These are phyloP conservation scores for Cheirogaleus medius DNA, from an alignment of 2,113 vertebrate species.

Conservation along the genomic window DNA sequence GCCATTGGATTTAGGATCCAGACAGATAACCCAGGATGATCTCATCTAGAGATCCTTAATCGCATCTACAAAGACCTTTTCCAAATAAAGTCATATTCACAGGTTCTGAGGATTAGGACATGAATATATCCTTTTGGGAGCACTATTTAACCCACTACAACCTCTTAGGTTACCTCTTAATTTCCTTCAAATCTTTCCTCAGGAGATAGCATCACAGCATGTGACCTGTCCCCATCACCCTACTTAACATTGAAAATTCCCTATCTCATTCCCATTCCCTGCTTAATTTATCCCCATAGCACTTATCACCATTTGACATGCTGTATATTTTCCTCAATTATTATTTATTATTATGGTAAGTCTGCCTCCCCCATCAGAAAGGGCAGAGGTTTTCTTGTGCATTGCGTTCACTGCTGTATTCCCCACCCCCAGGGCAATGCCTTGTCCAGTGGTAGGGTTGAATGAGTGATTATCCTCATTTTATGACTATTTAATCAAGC, in stretches of 20 bases:
- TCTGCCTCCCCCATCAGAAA: not conserved
- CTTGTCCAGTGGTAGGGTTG: not conserved
- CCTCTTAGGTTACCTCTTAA: not conserved
- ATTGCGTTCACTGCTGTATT: not conserved
- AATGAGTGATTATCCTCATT: not conserved
- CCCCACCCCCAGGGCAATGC: not conserved
- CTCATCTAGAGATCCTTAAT: constrained; percentile 35
- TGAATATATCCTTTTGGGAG: not conserved
- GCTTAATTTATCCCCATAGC: not conserved
- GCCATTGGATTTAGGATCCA: not conserved
- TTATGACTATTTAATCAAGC: not conserved
- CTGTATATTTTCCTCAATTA: not conserved
- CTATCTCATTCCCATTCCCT: not conserved
- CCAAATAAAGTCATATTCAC: not conserved
- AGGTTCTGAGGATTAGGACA: not conserved
- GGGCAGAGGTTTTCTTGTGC: not conserved
- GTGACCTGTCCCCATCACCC: not conserved
- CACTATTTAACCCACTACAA: not conserved
- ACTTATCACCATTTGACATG: not conserved
- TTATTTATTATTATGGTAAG: constrained; percentile 1
- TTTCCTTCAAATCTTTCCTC: not conserved
- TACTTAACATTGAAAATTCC: not conserved
- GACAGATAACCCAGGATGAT: not conserved
- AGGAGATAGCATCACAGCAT: not conserved
- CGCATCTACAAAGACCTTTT: not conserved